Evolutionary conservation across 1,140 invertebrate genomes (phyloP).

Genomic region (Cyclina sinensis): DNA sequence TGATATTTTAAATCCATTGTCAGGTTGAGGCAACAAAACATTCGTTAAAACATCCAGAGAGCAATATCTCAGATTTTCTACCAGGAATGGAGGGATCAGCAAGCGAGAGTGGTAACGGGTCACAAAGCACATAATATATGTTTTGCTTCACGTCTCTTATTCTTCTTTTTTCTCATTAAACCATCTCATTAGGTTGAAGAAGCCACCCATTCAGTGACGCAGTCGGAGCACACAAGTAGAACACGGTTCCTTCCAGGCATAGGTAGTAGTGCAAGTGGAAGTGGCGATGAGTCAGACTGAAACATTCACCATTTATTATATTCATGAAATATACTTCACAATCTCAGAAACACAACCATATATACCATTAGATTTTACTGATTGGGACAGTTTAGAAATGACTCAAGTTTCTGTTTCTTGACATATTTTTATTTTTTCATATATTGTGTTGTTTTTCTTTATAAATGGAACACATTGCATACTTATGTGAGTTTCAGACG

Average conservation of each 20-base stretch:
- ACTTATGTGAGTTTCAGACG: no score
- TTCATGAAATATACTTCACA: no score
- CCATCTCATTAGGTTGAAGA: constrained; percentile 83
- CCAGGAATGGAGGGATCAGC: constrained; percentile 9
- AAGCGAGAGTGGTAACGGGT: constrained; percentile 49
- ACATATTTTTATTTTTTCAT: no score
- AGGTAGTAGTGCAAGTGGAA: constrained; percentile 74
- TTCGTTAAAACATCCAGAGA: not conserved
- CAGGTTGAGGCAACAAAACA: not conserved
- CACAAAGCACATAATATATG: constrained; percentile 20
- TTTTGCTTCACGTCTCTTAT: constrained; percentile 21
- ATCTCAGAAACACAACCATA: no score
- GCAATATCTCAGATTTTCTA: not conserved
- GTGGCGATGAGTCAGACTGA: constrained; percentile 82
- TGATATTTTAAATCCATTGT: not conserved
- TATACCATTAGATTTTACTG: no score
- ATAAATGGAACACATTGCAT: no score
- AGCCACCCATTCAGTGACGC: constrained; percentile 85
- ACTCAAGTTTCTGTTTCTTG: no score
- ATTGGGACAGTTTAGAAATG: no score
- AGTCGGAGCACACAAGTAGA: constrained; percentile 79
- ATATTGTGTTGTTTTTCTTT: no score
- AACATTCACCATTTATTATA: not conserved
- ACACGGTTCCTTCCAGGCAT: constrained; percentile 83
- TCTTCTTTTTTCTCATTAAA: not conserved